Conservation (phyloP, 2,797 vertebrate species). For the Phrynocephalus guinanensis region DNA sequence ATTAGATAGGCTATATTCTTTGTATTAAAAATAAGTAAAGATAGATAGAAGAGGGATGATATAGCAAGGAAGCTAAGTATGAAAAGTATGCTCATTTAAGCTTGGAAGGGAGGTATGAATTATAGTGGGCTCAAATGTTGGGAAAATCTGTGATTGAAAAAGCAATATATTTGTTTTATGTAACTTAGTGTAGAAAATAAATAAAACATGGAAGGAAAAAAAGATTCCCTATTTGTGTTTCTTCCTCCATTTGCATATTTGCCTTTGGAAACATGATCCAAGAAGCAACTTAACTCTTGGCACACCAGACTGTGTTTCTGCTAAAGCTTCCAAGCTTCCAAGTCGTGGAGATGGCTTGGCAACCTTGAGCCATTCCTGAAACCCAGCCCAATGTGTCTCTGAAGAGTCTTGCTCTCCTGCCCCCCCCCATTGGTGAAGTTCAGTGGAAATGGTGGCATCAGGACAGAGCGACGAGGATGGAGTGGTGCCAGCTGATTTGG, state of each 20-base stretch:
- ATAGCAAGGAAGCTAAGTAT: no score
- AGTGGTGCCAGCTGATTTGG: slow-evolving; percentile 28
- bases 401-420: background rate
- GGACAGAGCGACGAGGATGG: slow-evolving; percentile 31
- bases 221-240: no score
- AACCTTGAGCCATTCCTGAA: slow-evolving; percentile 20
- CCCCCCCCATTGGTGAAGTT: background rate
- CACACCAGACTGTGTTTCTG: background rate
- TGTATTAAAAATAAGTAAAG: no score
- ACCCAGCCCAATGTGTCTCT: background rate
- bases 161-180: no score
- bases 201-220: no score
- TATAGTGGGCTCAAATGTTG: no score
- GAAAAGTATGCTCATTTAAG: no score
- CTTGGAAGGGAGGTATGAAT: no score
- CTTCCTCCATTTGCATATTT: background rate
- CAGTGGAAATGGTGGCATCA: slow-evolving; percentile 2
- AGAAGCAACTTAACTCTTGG: background rate
- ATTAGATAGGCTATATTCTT: no score
- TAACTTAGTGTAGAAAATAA: no score
- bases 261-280: background rate
- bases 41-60: no score
- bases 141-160: no score
- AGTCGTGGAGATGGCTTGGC: background rate
- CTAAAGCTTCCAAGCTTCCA: background rate